These are phyloP conservation scores for Endotricha flammealis DNA, from an alignment of 2,888 invertebrate genomes.

Conservation along the genomic window DNA sequence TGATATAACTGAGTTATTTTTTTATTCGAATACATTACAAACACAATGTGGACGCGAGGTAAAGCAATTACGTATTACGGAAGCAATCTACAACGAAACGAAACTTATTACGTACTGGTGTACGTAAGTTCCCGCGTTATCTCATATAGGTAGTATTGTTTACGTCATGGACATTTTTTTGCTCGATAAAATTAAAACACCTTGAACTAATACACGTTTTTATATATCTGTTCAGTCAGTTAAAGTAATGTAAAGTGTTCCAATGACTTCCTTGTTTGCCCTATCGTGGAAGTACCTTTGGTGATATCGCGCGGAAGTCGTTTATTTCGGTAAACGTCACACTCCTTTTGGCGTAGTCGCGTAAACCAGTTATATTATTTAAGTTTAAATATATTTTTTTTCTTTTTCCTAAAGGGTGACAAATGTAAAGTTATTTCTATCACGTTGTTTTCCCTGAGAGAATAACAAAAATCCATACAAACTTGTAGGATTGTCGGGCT, in stretches of 20 bases:
- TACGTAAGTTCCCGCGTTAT: constrained; percentile 41
- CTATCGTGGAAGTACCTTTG: constrained; percentile 4
- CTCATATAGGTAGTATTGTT: constrained; percentile 31
- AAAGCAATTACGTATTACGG: constrained; percentile 51
- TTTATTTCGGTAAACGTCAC: too few relatives aligned
- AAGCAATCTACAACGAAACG: constrained; percentile 47
- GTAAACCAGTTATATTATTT: too few relatives aligned
- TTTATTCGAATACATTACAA: constrained; percentile 32
- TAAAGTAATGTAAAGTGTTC: constrained; percentile 1
- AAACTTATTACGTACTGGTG: constrained; percentile 45
- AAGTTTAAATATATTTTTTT: too few relatives aligned
- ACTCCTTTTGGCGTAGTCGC: too few relatives aligned
- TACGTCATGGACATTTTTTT: constrained; percentile 26
- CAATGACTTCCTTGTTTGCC: constrained; percentile 4
- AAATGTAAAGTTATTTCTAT: too few relatives aligned
- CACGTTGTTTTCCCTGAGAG: too few relatives aligned
- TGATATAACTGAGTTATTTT: constrained; percentile 22
- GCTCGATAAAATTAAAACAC: constrained; percentile 11
- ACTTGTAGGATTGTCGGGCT: too few relatives aligned
- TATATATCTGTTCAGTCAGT: constrained; percentile 1
- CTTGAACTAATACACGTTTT: constrained; percentile 10
- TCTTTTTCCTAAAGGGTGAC: too few relatives aligned
- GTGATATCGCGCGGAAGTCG: too few relatives aligned
- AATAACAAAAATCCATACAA: too few relatives aligned
- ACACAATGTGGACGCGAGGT: constrained; percentile 29